Evolutionary conservation across 1,140 invertebrate genomes (phyloP), one percentile per base, ranked within the genome.

Genomic region (Phenacoccus solenopsis): DNA sequence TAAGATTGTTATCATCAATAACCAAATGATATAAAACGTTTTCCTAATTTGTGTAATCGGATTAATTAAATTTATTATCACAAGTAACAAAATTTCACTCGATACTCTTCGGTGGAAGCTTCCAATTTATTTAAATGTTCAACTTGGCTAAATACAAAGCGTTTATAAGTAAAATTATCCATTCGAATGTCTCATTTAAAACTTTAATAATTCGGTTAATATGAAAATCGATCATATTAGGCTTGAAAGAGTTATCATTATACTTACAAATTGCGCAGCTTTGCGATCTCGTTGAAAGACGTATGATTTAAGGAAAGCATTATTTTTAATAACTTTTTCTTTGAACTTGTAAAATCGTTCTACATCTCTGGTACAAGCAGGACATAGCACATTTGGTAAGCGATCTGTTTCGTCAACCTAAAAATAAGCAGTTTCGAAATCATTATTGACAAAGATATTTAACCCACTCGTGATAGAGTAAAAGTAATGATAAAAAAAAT

Each of bases 351-450:
- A 64, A 64, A 64, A 64, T 64, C 59, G 59, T 64, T 64, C 59
- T 25, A 64, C 59, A 24, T 64, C 59, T 64, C 59, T 3, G 12
- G 59, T 64, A 24, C 59, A 64, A 3, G 59, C 59, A 16, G 59
- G 59, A 24, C 59, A 64, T 22, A 64, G 16, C 4, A 64, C 59
- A 20, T 64, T 64, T 9, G 59, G 59, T 64, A 64, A 64, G 25
- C 59, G 59, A 64, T 64, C 59, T 64, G 59, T 64, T 64, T 64
- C 59, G 13, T 64, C 59, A 64, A 64, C 59, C 59, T 64, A 64
- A 25, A 64, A 64, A 64, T 64, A 64, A 64, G 25, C 25, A 22
- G n/a, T n/a, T n/a, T n/a, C n/a, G n/a, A n/a, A n/a, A n/a, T n/a
- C n/a, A n/a, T n/a, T n/a, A n/a, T n/a, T n/a, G n/a, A n/a, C n/a